Percentiles rank a stretch among this genome's conserved stretches.
Conservation (phyloP, 2,888 invertebrate species). For the Aspidiotus destructor region DNA sequence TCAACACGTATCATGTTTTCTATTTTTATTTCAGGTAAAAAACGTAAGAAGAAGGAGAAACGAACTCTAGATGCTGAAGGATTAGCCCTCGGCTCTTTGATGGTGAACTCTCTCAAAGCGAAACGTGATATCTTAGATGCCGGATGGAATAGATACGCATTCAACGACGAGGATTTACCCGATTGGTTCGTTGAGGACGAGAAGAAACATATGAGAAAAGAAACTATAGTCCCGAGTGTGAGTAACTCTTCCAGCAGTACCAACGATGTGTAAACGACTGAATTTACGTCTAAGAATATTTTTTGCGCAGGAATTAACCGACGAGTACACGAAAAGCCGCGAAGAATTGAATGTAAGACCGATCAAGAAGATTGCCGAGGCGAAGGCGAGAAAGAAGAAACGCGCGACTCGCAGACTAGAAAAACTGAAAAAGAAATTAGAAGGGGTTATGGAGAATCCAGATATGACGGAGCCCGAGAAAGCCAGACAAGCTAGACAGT, state of each 20-base stretch:
- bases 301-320: slow-evolving; percentile 58
- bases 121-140: slow-evolving; percentile 81
- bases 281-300: too few relatives aligned
- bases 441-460: slow-evolving; percentile 78
- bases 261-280: too few relatives aligned
- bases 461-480: slow-evolving; percentile 91
- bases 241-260: too few relatives aligned
- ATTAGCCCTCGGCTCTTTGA: slow-evolving; percentile 81
- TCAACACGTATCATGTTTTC: background rate
- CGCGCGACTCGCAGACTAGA: slow-evolving; percentile 76
- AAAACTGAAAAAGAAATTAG: slow-evolving; percentile 90
- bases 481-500: slow-evolving; percentile 80
- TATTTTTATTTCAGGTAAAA: slow-evolving; percentile 40
- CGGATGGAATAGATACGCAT: slow-evolving; percentile 87
- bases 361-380: slow-evolving; percentile 96
- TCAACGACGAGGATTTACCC: slow-evolving; percentile 83
- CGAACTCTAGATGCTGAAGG: slow-evolving; percentile 74
- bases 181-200: slow-evolving; percentile 96
- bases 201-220: slow-evolving; percentile 74
- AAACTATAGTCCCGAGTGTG: slow-evolving; percentile 73
- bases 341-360: slow-evolving; percentile 86
- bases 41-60: slow-evolving; percentile 50
- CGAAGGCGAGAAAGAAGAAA: slow-evolving; percentile 94
- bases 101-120: slow-evolving; percentile 81
- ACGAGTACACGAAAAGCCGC: slow-evolving; percentile 72